A percentile compares a stretch with the other conserved stretches of the same genome.
These are phyloP conservation scores for Micropterix aruncella DNA, from an alignment of 2,888 invertebrate species.

Conservation along the genomic window DNA sequence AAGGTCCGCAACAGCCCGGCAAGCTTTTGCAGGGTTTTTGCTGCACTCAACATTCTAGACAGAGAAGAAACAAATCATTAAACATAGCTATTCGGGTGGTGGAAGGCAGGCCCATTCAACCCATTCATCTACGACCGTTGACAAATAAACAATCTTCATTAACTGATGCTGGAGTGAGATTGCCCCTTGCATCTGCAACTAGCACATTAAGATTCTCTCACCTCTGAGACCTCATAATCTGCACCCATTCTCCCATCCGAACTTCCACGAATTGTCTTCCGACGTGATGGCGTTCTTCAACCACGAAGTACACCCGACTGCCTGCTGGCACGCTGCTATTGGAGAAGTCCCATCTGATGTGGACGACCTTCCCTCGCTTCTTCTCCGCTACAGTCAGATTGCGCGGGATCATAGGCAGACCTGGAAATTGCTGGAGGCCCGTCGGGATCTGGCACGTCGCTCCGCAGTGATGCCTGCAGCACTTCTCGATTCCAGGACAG, in stretches of 20 bases:
- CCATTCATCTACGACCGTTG: too few species aligned
- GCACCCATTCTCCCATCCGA: constrained; percentile 49
- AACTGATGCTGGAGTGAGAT: too few species aligned
- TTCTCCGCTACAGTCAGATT: constrained; percentile 44
- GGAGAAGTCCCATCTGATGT: constrained; percentile 21
- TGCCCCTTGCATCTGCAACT: too few species aligned
- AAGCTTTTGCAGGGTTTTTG: too few species aligned
- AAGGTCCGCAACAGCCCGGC: too few species aligned
- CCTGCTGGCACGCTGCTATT: neutral
- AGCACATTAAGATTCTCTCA: constrained; percentile 16
- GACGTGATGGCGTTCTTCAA: constrained; percentile 57
- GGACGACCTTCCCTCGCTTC: constrained; percentile 31
- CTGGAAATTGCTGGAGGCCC: constrained; percentile 40
- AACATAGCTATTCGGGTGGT: too few species aligned
- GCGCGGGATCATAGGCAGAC: constrained; percentile 47
- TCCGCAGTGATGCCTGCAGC: constrained; percentile 55
- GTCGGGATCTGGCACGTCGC: constrained; percentile 51
- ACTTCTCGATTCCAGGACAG: constrained; percentile 53
- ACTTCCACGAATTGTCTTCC: constrained; percentile 50
- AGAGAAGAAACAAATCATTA: too few species aligned
- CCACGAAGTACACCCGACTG: constrained; percentile 36
- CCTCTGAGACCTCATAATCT: constrained; percentile 38
- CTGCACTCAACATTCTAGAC: too few species aligned
- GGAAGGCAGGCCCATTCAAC: too few species aligned
- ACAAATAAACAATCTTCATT: too few species aligned